A percentile compares a stretch with the other conserved stretches of the same genome.
Conservation (phyloP, 2,888 invertebrate genomes). For the Willowsia nigromaculata region DNA sequence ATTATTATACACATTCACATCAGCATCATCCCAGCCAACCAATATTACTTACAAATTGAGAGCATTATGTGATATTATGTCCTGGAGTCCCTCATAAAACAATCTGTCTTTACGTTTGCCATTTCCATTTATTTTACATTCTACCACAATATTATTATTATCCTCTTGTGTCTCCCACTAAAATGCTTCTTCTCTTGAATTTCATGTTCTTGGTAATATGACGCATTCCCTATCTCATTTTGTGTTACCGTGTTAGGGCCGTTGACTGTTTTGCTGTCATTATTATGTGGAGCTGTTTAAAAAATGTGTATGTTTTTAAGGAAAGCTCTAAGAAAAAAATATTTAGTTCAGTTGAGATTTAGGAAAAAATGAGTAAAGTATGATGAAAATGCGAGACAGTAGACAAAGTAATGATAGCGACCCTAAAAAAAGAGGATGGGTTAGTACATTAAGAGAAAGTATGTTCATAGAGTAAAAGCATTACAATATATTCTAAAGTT, state of each 20-base stretch:
- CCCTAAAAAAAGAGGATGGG: neutral
- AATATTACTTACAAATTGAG: conserved; percentile 53
- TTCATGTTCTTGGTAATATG: neutral
- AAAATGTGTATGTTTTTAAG: too few species aligned
- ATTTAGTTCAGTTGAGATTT: too few species aligned
- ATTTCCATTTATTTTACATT: conserved; percentile 42
- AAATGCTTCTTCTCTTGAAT: neutral
- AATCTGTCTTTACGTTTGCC: conserved; percentile 62
- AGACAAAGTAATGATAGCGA: conserved; percentile 55
- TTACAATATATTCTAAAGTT: neutral
- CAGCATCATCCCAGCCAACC: neutral
- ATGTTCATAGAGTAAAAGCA: neutral
- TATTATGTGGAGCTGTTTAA: conserved; percentile 16
- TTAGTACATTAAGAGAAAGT: neutral
- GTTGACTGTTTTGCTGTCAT: conserved; percentile 49
- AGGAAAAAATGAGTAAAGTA: too few species aligned
- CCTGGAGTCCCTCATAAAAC: conserved; percentile 58
- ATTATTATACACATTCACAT: neutral
- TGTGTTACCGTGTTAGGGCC: conserved; percentile 51
- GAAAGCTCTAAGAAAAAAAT: too few species aligned
- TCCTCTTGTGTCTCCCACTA: neutral
- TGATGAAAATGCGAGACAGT: conserved; percentile 56
- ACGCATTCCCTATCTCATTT: neutral
- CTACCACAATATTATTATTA: conserved; percentile 14
- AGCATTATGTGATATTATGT: conserved; percentile 56